These are phyloP conservation scores for Spodoptera exigua DNA, from an alignment of 2,888 invertebrate species.

Conservation along the genomic window DNA sequence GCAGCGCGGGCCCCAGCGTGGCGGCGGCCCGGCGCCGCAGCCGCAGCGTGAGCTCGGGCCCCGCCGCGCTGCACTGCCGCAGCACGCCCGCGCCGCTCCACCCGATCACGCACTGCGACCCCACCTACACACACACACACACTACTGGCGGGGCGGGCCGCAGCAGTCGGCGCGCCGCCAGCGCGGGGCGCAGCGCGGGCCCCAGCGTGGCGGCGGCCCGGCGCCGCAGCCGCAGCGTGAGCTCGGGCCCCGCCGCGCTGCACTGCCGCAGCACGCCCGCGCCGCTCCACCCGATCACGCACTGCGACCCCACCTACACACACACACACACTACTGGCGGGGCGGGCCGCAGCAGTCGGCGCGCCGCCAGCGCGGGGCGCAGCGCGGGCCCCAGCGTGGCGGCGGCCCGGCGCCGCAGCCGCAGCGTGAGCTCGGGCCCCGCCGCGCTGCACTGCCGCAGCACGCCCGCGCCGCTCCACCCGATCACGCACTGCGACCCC, in stretches of 20 bases:
- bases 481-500: too few relatives aligned
- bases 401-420: too few relatives aligned
- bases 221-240: slow-evolving; percentile 67
- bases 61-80: slow-evolving; percentile 56
- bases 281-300: slow-evolving; percentile 80
- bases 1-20: slow-evolving; percentile 47
- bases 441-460: too few relatives aligned
- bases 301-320: slow-evolving; percentile 71
- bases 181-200: slow-evolving; percentile 20
- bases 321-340: too few relatives aligned
- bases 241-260: slow-evolving; percentile 59
- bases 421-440: too few relatives aligned
- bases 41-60: slow-evolving; percentile 64
- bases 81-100: slow-evolving; percentile 74
- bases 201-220: slow-evolving; percentile 62
- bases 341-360: too few relatives aligned
- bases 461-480: too few relatives aligned
- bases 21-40: slow-evolving; percentile 68
- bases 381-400: too few relatives aligned
- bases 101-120: slow-evolving; percentile 75
- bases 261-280: slow-evolving; percentile 65
- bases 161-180: slow-evolving; percentile 14
- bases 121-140: slow-evolving; percentile 71
- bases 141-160: slow-evolving; percentile 3
- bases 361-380: too few relatives aligned